phyloP scores from a whole-genome alignment of 2,113 vertebrate species.

The Connochaetes taurinus region DNA sequence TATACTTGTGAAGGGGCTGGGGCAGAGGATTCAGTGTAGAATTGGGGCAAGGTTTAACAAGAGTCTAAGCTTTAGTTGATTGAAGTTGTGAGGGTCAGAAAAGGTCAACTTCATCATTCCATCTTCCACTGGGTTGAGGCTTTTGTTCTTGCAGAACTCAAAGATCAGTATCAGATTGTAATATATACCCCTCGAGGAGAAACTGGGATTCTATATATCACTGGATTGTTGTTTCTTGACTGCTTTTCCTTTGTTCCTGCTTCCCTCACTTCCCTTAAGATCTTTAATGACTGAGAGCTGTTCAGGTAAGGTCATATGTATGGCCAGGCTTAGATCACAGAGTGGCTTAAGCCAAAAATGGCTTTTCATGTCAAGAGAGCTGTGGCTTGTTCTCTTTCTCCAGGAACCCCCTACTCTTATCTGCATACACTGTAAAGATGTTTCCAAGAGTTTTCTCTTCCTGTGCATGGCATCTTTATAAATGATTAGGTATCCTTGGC shows the following conservation, averaged over 20 bases:
- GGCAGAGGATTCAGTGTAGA: background rate
- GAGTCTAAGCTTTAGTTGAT: background rate
- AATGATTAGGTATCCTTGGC: background rate
- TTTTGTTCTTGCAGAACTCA: background rate
- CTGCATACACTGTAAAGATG: background rate
- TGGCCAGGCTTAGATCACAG: background rate
- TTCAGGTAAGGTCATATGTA: background rate
- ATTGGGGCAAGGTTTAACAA: background rate
- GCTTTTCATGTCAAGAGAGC: background rate
- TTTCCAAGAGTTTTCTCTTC: background rate
- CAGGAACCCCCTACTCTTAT: background rate
- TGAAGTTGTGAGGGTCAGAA: background rate
- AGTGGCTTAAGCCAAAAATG: background rate
- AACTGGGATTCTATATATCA: background rate
- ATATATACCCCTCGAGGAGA: background rate
- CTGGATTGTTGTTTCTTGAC: background rate
- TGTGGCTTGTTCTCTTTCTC: background rate
- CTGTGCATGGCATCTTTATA: background rate
- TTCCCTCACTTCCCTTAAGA: background rate
- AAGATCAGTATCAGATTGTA: background rate
- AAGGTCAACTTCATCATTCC: background rate
- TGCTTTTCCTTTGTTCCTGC: background rate
- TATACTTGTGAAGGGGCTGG: background rate
- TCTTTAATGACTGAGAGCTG: background rate
- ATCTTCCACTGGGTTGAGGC: background rate